These are phyloP conservation scores for Adelges cooleyi DNA, from an alignment of 1,140 invertebrate species.

Conservation along the genomic window DNA sequence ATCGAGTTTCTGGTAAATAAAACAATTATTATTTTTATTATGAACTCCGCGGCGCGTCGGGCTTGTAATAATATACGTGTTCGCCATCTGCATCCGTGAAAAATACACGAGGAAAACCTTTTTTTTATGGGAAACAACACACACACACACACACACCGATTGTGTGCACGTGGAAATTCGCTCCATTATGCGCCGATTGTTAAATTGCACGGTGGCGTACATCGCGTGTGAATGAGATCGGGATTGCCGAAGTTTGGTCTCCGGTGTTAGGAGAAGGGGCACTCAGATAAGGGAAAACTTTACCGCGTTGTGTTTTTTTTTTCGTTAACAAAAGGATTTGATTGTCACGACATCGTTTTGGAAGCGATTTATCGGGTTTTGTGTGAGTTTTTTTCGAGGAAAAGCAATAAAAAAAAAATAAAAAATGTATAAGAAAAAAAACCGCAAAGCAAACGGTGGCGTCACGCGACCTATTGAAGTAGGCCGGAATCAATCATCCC, in stretches of 20 bases:
- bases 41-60: neutral
- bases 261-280: neutral
- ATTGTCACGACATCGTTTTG: constrained; percentile 26
- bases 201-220: neutral
- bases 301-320: constrained; percentile 2
- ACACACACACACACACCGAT: neutral
- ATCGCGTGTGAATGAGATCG: constrained; percentile 22
- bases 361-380: constrained; percentile 17
- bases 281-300: constrained; percentile 19
- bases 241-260: constrained; percentile 9
- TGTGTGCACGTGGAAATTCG: neutral
- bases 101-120: too few species aligned
- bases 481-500: constrained; percentile 11
- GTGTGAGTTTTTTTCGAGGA: neutral
- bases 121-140: too few species aligned
- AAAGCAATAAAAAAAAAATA: neutral
- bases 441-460: neutral
- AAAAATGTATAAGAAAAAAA: too few species aligned
- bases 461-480: constrained; percentile 25
- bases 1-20: constrained; percentile 25
- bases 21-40: constrained; percentile 15
- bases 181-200: constrained; percentile 15
- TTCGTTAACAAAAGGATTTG: constrained; percentile 4
- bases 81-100: too few species aligned
- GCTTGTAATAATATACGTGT: too few species aligned